Conservation (phyloP, 2,113 vertebrate genomes). For the Acanthisitta chloris region DNA sequence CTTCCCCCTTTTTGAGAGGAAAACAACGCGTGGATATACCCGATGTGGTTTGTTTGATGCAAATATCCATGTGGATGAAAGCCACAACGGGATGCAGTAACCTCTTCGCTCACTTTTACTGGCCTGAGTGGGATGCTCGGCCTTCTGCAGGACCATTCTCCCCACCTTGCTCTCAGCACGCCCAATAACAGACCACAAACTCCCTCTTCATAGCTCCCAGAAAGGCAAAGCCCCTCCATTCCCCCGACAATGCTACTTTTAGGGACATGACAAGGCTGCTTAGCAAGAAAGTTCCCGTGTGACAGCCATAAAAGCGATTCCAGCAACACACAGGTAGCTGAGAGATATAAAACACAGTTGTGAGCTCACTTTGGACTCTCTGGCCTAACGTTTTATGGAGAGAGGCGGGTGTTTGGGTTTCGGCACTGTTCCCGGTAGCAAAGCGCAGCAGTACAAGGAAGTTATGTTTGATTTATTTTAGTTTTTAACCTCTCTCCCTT, state of each 20-base stretch:
- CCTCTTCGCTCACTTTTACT: not conserved
- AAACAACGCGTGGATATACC: not conserved
- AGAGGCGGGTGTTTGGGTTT: not conserved
- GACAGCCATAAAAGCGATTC: constrained; percentile 16
- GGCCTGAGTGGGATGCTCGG: constrained; percentile 29
- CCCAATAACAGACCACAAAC: constrained; percentile 51
- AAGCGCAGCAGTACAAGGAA: constrained; percentile 4
- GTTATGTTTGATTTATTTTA: not conserved
- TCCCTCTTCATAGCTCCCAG: constrained; percentile 35
- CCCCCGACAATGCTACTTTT: constrained; percentile 46
- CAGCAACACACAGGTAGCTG: not conserved
- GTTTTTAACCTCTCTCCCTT: not conserved
- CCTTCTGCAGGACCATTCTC: constrained; percentile 74
- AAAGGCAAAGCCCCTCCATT: constrained; percentile 17
- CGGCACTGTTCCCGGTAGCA: not conserved
- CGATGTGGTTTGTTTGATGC: fast-evolving
- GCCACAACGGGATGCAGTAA: not conserved
- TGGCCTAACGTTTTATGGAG: not conserved
- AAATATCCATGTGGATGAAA: not conserved
- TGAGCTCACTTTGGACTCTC: constrained; percentile 27
- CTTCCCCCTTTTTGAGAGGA: not conserved
- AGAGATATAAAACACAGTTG: not conserved
- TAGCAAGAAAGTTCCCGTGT: constrained; percentile 64
- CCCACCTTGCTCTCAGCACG: constrained; percentile 38
- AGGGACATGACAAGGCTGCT: constrained; percentile 67